Base-by-base conservation (phyloP, 2,113 vertebrate genomes). In the Perca flavescens region DNA sequence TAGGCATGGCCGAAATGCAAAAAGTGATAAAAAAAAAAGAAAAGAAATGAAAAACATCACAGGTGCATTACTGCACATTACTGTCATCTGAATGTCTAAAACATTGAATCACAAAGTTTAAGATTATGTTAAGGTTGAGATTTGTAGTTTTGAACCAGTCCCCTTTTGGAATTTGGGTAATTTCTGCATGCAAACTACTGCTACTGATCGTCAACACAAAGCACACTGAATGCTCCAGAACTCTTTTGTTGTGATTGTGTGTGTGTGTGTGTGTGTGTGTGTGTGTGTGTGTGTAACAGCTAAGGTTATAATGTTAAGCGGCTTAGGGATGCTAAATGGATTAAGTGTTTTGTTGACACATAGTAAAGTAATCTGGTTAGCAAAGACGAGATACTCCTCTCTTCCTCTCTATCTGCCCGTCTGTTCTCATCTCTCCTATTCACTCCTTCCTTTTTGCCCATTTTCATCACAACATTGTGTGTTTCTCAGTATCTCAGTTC, bases 281-380 rank as follows among this genome's bases (percentile, higher is more conserved):
- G 66, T 71, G 65, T 66, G 34, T 61, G 15, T 64, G 1, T 69
- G 56, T 78, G 28, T 49, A 76, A 64, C 73, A 62, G 80, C 88
- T 87, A 75, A 88, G 85, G 89, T 89, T 90, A 86, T 65, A 80
- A 65, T 81, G 70, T 77, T 90, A 90, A 91, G 88, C 84, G 6
- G 91, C 86, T 93, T 92, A 89, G 61, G 58, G 74, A 87, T 75
- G 64, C 63, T 67, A 86, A 89, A 79, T 87, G 88, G 89, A 91
- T 90, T 89, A 89, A 86, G 80, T 83, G 72, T 88, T 84, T 80
- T 93, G 92, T 92, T 91, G 88, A 92, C 86, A 93, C 86, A 80
- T 89, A 90, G 79, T 80, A 76, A 86, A 90, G 79, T 90, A 91
- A 93, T 91, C 89, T 85, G 75, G 79, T 92, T 91, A 89, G 63